Percentiles rank a stretch among this genome's conserved stretches.
These are phyloP conservation scores for Oeneis ivallda DNA, from an alignment of 2,888 invertebrate genomes.

Conservation along the genomic window DNA sequence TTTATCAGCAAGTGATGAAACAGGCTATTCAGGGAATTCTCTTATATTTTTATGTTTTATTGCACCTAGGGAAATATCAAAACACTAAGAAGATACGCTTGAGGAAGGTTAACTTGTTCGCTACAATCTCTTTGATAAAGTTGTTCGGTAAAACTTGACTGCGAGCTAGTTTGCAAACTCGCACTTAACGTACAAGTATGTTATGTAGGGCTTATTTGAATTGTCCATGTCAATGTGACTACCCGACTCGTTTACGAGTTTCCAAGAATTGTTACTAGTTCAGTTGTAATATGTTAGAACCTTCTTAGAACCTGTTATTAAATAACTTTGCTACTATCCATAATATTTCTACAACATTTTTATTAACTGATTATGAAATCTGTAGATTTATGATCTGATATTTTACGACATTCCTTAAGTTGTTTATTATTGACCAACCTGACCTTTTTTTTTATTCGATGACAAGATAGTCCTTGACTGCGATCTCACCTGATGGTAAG, in stretches of 20 bases:
- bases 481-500: no score
- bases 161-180: constrained; percentile 73
- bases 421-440: not conserved
- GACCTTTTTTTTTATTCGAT: not conserved
- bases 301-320: no score
- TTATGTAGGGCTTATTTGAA: constrained; percentile 66
- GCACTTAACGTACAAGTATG: constrained; percentile 66
- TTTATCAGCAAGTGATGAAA: no score
- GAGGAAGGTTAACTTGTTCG: constrained; percentile 68
- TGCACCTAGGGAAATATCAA: constrained; percentile 28
- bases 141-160: constrained; percentile 57
- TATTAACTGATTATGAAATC: not conserved
- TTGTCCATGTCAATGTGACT: constrained; percentile 74
- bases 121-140: constrained; percentile 59
- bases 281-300: not conserved
- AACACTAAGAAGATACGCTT: constrained; percentile 39
- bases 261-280: not conserved
- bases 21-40: no score
- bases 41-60: constrained; percentile 6
- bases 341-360: not conserved
- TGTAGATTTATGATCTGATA: not conserved
- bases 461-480: no score
- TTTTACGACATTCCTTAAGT: no score
- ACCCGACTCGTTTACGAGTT: constrained; percentile 28
- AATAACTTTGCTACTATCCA: not conserved